Conservation (phyloP, 1,140 invertebrate species). For the Ceratina japonica region DNA sequence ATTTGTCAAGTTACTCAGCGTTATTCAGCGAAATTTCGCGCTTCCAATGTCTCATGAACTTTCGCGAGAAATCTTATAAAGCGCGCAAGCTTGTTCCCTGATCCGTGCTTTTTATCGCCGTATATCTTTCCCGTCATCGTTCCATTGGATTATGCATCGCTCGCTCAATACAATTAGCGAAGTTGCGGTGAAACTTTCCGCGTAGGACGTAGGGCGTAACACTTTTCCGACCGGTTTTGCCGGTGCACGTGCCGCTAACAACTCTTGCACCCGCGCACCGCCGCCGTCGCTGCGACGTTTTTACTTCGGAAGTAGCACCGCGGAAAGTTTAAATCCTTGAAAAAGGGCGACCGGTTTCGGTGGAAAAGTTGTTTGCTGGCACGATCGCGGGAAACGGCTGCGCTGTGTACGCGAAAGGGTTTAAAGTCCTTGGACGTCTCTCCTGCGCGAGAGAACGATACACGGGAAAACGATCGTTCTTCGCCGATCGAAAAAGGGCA, state of each 20-base stretch:
- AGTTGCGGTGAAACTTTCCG: constrained; percentile 52
- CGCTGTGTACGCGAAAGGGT: constrained; percentile 31
- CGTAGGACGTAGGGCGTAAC: constrained; percentile 18
- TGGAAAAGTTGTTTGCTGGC: constrained; percentile 59
- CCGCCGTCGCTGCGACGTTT: constrained; percentile 43
- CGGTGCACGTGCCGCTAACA: constrained; percentile 59
- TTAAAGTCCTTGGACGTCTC: constrained; percentile 14
- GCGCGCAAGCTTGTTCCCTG: background rate
- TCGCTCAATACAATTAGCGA: constrained; percentile 58
- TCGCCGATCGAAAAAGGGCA: background rate
- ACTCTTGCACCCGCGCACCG: constrained; percentile 48
- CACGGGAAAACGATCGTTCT: constrained; percentile 13
- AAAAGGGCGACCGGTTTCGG: constrained; percentile 42
- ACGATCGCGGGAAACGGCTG: constrained; percentile 24
- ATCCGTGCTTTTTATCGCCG: constrained; percentile 25
- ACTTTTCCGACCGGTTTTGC: constrained; percentile 46
- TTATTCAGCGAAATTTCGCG: background rate
- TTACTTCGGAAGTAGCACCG: constrained; percentile 49
- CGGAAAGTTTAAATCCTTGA: constrained; percentile 60
- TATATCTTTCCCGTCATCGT: constrained; percentile 55
- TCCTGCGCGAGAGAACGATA: background rate
- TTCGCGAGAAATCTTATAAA: background rate
- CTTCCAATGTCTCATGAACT: background rate
- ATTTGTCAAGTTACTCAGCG: background rate
- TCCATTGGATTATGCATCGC: constrained; percentile 62